Base-by-base conservation (phyloP, 2,888 invertebrate genomes). In the Plebejus anna region DNA sequence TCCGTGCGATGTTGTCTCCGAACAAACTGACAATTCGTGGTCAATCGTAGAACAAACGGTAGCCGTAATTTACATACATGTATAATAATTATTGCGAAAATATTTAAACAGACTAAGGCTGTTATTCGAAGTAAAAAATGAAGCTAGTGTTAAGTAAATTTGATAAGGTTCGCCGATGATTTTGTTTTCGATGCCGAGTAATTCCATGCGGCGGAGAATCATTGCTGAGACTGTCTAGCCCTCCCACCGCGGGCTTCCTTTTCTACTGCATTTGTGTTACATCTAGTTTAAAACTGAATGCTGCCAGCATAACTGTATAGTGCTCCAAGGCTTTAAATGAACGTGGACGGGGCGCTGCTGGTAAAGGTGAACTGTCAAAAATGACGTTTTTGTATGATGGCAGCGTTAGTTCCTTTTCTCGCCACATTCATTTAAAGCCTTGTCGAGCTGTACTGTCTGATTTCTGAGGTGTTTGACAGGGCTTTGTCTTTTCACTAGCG, bases 161-260 rank as follows among this genome's bases (percentile, higher is more conserved):
- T 73, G 51, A 73, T 73, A 55, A 55, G 28, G 32, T 66, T 73
- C 36, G 47, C 55, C 55, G 51, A 51, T 55, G 32, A 32, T 51
- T 73, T 51, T 13, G 47, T 72, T 73, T 55, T 5, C 28, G 13
- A 55, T 55, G 55, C 55, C 11, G 73, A 73, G 51, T 28, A 71
- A 55, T 73, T 73, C 73, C 73, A 55, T 32, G 13, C 51, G 73
- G 47, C 47, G 51, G 55, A 71, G 79, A 72, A 80, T 78, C 16
- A 79, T 79, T 78, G 81, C 82, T 82, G 84, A 85, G 84, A 86
- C 84, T 85, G 86, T 82, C 77, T 78, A 79, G 85, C 85, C 85
- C 85, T 85, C 85, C 85, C 84, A 78, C 76, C 78, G 71, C 75
- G 79, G 76, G 70, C 78, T 76, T 75, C 73, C 81, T 80, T 78